Percentiles rank a stretch among this genome's conserved stretches.
These are phyloP conservation scores for Agrilus biguttatus DNA, from an alignment of 2,888 invertebrate species.

Conservation along the genomic window DNA sequence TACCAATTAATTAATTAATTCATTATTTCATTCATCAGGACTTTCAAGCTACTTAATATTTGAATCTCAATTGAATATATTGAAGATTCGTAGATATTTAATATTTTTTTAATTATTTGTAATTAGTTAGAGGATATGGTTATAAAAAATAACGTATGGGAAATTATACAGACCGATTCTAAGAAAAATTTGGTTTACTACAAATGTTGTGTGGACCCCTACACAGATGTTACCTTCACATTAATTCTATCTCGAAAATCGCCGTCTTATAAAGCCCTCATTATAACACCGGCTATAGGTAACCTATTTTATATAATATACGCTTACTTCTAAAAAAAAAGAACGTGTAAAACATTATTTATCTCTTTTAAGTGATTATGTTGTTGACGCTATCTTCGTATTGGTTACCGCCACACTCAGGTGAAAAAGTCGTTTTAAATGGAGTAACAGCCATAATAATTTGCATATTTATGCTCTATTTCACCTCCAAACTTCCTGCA, in stretches of 20 bases:
- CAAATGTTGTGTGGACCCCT: slow-evolving; percentile 40
- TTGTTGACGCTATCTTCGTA: slow-evolving; percentile 44
- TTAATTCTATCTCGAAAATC: slow-evolving; percentile 39
- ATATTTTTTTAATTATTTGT: neutral
- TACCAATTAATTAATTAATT: no score
- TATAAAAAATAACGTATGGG: slow-evolving; percentile 34
- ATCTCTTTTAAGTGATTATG: slow-evolving; percentile 36
- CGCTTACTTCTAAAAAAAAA: neutral
- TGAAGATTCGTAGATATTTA: no score
- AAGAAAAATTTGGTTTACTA: slow-evolving; percentile 31
- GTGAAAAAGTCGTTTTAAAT: slow-evolving; percentile 48
- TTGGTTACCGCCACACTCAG: slow-evolving; percentile 51
- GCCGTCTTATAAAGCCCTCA: slow-evolving; percentile 43
- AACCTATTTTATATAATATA: slow-evolving; percentile 10
- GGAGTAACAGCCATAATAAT: slow-evolving; percentile 44
- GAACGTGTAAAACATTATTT: neutral
- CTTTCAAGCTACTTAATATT: no score
- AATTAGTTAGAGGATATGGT: slow-evolving; percentile 19
- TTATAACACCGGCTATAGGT: slow-evolving; percentile 48
- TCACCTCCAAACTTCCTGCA: slow-evolving; percentile 42
- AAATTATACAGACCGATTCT: slow-evolving; percentile 30
- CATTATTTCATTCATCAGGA: no score
- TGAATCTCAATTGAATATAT: no score
- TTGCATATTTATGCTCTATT: slow-evolving; percentile 47
- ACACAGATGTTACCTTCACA: slow-evolving; percentile 36